Conservation (phyloP, 2,888 invertebrate species). For the Cabera pusaria region DNA sequence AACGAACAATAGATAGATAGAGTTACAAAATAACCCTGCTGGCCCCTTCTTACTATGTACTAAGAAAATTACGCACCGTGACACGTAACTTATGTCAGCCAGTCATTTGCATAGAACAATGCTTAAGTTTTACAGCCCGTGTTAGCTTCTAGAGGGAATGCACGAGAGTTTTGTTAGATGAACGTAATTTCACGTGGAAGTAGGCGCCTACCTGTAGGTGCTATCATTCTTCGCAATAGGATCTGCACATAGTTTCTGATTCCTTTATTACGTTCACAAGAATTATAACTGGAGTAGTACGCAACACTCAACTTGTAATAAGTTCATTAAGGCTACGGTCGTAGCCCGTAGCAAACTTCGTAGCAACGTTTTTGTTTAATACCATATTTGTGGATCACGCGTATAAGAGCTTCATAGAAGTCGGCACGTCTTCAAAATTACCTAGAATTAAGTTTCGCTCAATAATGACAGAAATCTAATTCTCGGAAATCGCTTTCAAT, state of each 20-base stretch:
- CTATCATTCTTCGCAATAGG: too few relatives aligned
- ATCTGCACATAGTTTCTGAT: too few relatives aligned
- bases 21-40: too few relatives aligned
- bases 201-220: too few relatives aligned
- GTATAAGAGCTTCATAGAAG: background rate
- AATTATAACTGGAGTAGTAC: too few relatives aligned
- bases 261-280: too few relatives aligned
- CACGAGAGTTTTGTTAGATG: too few relatives aligned
- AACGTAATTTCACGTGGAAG: too few relatives aligned
- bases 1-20: too few relatives aligned
- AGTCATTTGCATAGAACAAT: constrained; percentile 25
- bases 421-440: constrained; percentile 17
- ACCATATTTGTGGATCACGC: background rate
- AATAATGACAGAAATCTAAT: constrained; percentile 30
- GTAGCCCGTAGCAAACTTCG: constrained; percentile 8
- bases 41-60: constrained; percentile 33
- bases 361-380: constrained; percentile 1
- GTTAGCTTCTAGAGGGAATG: constrained; percentile 3
- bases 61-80: constrained; percentile 25
- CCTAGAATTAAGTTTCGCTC: constrained; percentile 26
- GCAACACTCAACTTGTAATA: too few relatives aligned
- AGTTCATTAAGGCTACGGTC: constrained; percentile 1
- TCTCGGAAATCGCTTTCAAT: constrained; percentile 22
- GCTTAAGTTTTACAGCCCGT: constrained; percentile 8
- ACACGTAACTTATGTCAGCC: constrained; percentile 24